These are phyloP conservation scores for Catalaphyllia jardinei DNA, from an alignment of 64 coral and sea anemone genomes.

Conservation along the genomic window DNA sequence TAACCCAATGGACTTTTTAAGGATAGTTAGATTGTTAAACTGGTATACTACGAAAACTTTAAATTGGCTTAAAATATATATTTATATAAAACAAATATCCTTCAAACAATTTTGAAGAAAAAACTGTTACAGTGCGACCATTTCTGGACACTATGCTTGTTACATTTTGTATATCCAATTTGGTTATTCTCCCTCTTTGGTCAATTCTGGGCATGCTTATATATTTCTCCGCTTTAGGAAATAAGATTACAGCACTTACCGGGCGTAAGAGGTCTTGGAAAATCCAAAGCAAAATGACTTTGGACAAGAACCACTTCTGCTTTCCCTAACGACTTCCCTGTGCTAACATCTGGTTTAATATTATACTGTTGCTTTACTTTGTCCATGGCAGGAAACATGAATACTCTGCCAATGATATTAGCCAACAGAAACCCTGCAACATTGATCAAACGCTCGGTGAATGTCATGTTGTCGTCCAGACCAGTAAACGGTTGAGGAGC, in stretches of 20 bases:
- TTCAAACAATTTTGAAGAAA: no score
- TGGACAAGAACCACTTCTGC: slow-evolving; percentile 50
- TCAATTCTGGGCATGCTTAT: no score
- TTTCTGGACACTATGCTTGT: no score
- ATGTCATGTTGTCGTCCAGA: background rate
- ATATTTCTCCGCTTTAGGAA: no score
- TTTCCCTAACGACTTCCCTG: slow-evolving; percentile 26
- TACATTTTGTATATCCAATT: no score
- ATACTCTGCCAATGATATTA: background rate
- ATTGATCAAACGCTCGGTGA: slow-evolving; percentile 48
- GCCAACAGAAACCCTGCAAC: background rate
- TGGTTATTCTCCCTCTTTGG: no score
- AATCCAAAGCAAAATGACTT: slow-evolving; percentile 31
- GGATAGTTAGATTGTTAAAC: no score
- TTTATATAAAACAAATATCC: no score
- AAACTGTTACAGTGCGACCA: no score
- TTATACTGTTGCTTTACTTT: slow-evolving; percentile 40
- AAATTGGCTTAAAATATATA: no score
- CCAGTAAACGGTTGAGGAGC: slow-evolving; percentile 24
- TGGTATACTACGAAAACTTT: no score
- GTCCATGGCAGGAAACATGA: background rate
- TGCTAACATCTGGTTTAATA: slow-evolving; percentile 46
- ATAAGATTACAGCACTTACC: slow-evolving; percentile 4
- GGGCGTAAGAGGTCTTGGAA: slow-evolving; percentile 35
- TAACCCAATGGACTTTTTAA: no score